Evolutionary conservation across 2,113 vertebrate species (phyloP).

Genomic region (Condylura cristata): DNA sequence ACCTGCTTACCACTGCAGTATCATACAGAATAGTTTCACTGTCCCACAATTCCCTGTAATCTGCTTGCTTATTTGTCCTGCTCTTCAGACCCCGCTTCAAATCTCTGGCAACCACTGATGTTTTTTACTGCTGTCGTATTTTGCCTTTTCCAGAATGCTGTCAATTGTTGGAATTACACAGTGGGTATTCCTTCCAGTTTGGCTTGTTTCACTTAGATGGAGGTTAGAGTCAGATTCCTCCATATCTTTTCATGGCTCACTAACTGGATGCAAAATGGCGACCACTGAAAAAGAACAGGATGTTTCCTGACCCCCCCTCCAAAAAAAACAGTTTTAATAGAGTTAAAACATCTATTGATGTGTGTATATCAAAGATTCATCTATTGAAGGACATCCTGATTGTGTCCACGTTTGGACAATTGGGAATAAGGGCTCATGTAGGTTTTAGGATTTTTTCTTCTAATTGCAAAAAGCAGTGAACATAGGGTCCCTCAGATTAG

Average conservation of each 20-base stretch:
- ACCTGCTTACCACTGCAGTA: background rate
- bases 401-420: background rate
- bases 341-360: too few relatives aligned
- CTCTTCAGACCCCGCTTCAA: background rate
- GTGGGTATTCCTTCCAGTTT: background rate
- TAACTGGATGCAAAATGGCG: too few relatives aligned
- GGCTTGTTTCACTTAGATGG: background rate
- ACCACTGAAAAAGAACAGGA: too few relatives aligned
- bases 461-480: background rate
- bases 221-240: background rate
- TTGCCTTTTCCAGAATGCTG: background rate
- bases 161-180: background rate
- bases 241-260: background rate
- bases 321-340: too few relatives aligned
- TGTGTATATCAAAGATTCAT: background rate
- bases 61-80: background rate
- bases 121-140: background rate
- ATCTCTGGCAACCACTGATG: background rate
- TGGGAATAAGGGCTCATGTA: background rate
- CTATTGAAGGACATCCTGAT: background rate
- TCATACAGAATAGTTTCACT: background rate
- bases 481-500: background rate
- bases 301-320: too few relatives aligned
- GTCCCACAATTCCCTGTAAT: background rate
- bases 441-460: slow-evolving; percentile 13